Evolutionary conservation across 2,797 vertebrate species (phyloP), one percentile per base, ranked within the genome.

Genomic region (Trachurus trachurus): DNA sequence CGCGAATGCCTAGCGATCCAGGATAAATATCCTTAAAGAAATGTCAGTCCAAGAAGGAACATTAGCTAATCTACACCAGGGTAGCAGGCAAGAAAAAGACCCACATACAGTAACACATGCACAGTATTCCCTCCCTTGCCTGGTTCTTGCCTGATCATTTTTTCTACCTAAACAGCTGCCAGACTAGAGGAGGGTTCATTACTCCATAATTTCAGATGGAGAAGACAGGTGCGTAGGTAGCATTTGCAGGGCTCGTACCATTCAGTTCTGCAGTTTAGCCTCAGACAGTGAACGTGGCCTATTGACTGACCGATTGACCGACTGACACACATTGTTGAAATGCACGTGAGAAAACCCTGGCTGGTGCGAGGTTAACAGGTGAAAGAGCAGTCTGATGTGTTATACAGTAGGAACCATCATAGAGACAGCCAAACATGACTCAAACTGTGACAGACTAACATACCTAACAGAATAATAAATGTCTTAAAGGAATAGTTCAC

Each of bases 1-100:
- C 62, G 60, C 71, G 84, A 90, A 92, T 84, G 83, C 62, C 83
- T 84, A 83, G 81, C 69, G 71, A 93, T 91, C 88, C 88, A 81
- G 82, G 73, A 89, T 81, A 88, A 93, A 90, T 76, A 91, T 80
- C 81, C 79, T 83, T 69, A 79, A 89, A 89, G 82, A 90, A 88
- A 92, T 74, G 88, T 88, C 88, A 91, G 71, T 50, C 73, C 66
- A 31, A 78, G 80, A 60, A 68, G 86, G 74, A 80, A 76, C 76
- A 79, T 83, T 74, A 86, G 81, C 72, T 3, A 47, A 73, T 64
- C 64, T 67, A 71, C 71, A 79, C 53, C 64, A 31, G 44, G 44
- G 50, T 17, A 45, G 79, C 11, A 61, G 59, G 40, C 66, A 76
- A 57, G 68, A 78, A 68, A 26, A 82, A 80, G 64, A 78, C 64